Conservation (phyloP, 2,888 invertebrate genomes). For the Helobdella robusta region DNA sequence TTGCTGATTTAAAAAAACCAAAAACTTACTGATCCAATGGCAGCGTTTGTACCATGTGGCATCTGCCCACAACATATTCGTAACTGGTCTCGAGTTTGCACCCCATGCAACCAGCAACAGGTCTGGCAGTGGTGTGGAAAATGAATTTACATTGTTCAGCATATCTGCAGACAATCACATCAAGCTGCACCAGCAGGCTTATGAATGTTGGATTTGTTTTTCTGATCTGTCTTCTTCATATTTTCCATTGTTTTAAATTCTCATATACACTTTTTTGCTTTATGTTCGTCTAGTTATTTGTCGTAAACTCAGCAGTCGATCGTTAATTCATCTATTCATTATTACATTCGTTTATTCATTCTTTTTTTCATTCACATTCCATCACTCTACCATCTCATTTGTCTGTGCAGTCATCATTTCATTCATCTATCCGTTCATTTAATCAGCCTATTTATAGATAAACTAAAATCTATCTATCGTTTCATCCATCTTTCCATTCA, state of each 20-base stretch:
- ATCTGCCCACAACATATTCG: constrained; percentile 86
- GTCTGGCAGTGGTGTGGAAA: constrained; percentile 50
- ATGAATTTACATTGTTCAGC: constrained; percentile 76
- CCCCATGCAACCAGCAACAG: constrained; percentile 52
- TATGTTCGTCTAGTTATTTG: not conserved
- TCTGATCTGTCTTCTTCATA: not conserved
- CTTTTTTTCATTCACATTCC: not conserved
- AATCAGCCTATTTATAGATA: not conserved
- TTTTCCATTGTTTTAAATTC: not conserved
- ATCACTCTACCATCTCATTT: not conserved
- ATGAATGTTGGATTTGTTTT: constrained; percentile 36
- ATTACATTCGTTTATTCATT: not conserved
- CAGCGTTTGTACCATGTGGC: constrained; percentile 72
- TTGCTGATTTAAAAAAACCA: not conserved
- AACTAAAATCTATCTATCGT: too few species aligned
- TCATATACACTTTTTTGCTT: not conserved
- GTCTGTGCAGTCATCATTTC: not conserved
- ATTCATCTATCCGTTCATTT: not conserved
- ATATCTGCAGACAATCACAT: constrained; percentile 83
- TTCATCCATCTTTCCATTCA: too few species aligned
- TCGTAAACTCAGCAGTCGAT: too few species aligned
- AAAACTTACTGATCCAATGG: constrained; percentile 1
- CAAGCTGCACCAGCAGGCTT: constrained; percentile 43
- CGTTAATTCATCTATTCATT: too few species aligned
- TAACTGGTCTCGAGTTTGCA: constrained; percentile 87